Evolutionary conservation across 2,797 vertebrate genomes (phyloP).

Genomic region (Phrynocephalus guinanensis): DNA sequence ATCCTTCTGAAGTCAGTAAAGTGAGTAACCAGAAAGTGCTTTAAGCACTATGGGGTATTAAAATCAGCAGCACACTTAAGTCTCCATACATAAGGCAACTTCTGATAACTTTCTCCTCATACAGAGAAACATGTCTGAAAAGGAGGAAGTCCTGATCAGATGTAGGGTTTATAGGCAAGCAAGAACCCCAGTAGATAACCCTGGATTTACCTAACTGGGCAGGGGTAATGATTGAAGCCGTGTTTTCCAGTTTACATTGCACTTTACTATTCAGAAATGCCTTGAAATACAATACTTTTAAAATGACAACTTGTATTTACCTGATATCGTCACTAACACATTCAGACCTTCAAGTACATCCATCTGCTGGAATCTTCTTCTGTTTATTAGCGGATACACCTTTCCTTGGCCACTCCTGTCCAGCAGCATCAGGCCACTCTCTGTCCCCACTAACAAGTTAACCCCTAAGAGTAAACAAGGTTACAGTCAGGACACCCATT

Average conservation of each 20-base stretch:
- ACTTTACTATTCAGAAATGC: background rate
- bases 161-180: too few species aligned
- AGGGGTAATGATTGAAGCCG: background rate
- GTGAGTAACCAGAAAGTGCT: too few species aligned
- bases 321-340: constrained; percentile 97
- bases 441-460: constrained; percentile 95
- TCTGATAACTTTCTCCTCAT: too few species aligned
- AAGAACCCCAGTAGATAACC: background rate
- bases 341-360: constrained; percentile 98
- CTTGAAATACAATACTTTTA: background rate
- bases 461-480: constrained; percentile 82
- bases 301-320: constrained; percentile 70
- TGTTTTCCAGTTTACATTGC: too few species aligned
- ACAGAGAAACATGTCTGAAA: too few species aligned
- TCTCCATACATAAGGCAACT: too few species aligned
- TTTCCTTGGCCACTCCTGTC: constrained; percentile 98
- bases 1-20: too few species aligned
- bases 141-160: background rate
- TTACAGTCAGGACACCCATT: constrained; percentile 48
- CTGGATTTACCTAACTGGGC: too few species aligned
- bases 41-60: too few species aligned
- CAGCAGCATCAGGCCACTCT: constrained; percentile 97
- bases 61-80: too few species aligned
- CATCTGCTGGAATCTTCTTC: constrained; percentile 97
- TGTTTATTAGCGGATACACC: constrained; percentile 95